Evolutionary conservation across 2,797 vertebrate genomes (phyloP).

Genomic region (Enteromius afrohamiltoni): DNA sequence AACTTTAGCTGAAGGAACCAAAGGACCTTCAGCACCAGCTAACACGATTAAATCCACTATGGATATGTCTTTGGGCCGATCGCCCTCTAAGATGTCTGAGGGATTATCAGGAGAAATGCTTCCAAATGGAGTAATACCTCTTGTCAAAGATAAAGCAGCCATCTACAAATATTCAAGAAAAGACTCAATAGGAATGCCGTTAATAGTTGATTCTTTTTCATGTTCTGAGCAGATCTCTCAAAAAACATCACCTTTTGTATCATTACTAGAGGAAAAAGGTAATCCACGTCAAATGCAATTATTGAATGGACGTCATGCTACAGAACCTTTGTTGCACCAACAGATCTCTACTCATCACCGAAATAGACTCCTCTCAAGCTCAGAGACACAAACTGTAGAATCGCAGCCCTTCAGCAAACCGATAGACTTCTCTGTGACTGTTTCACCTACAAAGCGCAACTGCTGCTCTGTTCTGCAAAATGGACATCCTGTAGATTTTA

Average conservation of each 20-base stretch:
- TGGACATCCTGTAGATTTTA: slow-evolving; percentile 74
- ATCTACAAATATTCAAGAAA: slow-evolving; percentile 40
- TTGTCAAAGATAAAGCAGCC: slow-evolving; percentile 64
- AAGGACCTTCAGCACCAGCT: slow-evolving; percentile 68
- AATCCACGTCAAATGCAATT: slow-evolving; percentile 44
- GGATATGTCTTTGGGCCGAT: slow-evolving; percentile 73
- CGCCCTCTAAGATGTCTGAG: slow-evolving; percentile 28
- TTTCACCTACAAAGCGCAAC: slow-evolving; percentile 49
- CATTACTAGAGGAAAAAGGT: slow-evolving; percentile 23
- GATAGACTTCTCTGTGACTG: slow-evolving; percentile 75
- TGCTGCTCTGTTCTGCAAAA: slow-evolving; percentile 52
- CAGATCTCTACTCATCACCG: slow-evolving; percentile 60
- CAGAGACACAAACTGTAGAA: slow-evolving; percentile 51
- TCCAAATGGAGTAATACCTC: slow-evolving; percentile 61
- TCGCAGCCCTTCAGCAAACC: slow-evolving; percentile 63
- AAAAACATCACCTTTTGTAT: slow-evolving; percentile 20
- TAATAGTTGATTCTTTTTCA: slow-evolving; percentile 61
- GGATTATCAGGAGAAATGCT: slow-evolving; percentile 51
- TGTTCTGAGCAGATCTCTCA: slow-evolving; percentile 45
- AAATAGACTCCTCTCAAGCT: slow-evolving; percentile 53
- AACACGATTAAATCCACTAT: slow-evolving; percentile 70
- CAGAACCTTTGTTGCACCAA: slow-evolving; percentile 61
- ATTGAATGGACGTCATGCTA: slow-evolving; percentile 58
- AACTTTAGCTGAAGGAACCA: slow-evolving; percentile 26
- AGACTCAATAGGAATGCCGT: slow-evolving; percentile 66